Evolutionary conservation across 2,888 invertebrate species (phyloP).

Genomic region (Netelia virgata): DNA sequence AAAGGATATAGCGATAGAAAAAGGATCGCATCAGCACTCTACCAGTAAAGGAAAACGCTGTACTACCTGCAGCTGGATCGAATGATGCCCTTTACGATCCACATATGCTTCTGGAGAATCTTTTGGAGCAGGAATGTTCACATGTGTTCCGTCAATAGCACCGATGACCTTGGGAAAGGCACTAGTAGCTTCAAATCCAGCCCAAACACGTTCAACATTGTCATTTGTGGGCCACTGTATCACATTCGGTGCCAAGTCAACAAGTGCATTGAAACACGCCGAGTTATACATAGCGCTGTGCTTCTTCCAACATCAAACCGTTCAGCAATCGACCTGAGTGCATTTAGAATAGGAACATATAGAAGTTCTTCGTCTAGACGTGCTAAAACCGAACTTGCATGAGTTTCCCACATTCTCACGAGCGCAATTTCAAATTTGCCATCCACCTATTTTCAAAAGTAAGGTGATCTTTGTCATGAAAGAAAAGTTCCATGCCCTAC

Average conservation of each 20-base stretch:
- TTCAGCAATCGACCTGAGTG: slow-evolving; percentile 32
- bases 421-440: neutral
- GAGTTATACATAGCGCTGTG: slow-evolving; percentile 63
- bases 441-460: slow-evolving; percentile 27
- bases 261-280: slow-evolving; percentile 62
- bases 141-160: slow-evolving; percentile 68
- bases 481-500: slow-evolving; percentile 25
- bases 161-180: slow-evolving; percentile 12
- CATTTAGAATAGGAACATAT: slow-evolving; percentile 6
- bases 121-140: slow-evolving; percentile 48
- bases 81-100: slow-evolving; percentile 67
- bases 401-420: slow-evolving; percentile 3
- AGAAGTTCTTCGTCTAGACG: slow-evolving; percentile 21
- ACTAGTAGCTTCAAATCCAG: slow-evolving; percentile 30
- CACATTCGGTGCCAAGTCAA: slow-evolving; percentile 49
- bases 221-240: slow-evolving; percentile 70
- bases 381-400: neutral
- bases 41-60: neutral
- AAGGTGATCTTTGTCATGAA: slow-evolving; percentile 15
- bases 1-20: slow-evolving; percentile 3
- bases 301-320: slow-evolving; percentile 69
- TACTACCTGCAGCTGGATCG: slow-evolving; percentile 67
- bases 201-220: slow-evolving; percentile 5
- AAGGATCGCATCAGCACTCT: slow-evolving; percentile 17
- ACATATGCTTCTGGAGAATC: slow-evolving; percentile 52